Percentiles rank a stretch among this genome's conserved stretches.
phyloP scores from a whole-genome alignment of 2,113 vertebrate genomes.

The Elgaria multicarinata region DNA sequence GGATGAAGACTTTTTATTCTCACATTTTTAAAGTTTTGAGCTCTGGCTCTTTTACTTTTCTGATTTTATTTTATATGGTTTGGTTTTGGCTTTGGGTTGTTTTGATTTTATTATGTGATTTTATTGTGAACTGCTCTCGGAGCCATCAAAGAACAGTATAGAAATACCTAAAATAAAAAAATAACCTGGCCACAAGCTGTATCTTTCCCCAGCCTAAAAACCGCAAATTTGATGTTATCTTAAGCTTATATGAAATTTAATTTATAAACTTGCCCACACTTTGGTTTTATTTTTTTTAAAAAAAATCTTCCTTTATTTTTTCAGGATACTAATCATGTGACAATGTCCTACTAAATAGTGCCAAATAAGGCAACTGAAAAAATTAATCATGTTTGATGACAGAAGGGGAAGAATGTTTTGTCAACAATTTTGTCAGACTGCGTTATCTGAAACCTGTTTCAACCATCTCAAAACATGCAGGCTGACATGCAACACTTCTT shows the following conservation, averaged over 20 bases:
- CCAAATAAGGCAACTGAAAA: not conserved
- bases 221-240: not conserved
- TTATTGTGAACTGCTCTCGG: not conserved
- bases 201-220: not conserved
- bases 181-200: not conserved
- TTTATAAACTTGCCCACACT: not conserved
- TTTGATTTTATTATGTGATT: not conserved
- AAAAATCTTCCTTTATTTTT: conserved; percentile 16
- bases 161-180: not conserved
- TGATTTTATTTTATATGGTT: not conserved
- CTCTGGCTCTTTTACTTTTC: not conserved
- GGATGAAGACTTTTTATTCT: not conserved
- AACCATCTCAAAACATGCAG: not conserved
- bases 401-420: not conserved
- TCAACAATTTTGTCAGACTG: not conserved
- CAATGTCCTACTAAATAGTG: not conserved
- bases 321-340: not conserved
- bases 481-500: not conserved
- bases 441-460: not conserved
- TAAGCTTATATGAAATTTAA: not conserved
- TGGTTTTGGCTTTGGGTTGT: not conserved
- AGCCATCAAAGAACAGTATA: not conserved
- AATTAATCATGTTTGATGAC: not conserved
- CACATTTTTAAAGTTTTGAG: not conserved
- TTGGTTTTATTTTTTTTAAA: conserved; percentile 8